A percentile compares a stretch with the other conserved stretches of the same genome.
phyloP scores from a whole-genome alignment of 37 sponge, comb jelly and placozoan species.

The Haliclona indistincta region DNA sequence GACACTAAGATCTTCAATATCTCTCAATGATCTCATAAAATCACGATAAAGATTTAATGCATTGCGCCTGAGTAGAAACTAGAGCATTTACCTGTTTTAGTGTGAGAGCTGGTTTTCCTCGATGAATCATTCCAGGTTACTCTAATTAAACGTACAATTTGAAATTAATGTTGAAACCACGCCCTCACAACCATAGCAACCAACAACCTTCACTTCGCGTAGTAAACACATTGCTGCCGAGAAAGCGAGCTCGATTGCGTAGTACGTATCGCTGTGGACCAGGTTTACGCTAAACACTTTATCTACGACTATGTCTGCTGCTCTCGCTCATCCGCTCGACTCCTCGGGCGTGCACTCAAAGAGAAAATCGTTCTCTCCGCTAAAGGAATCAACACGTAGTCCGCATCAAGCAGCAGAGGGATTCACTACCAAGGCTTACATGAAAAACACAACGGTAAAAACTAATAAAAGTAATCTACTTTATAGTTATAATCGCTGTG shows the following conservation, averaged over 20 bases:
- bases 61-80: conserved; percentile 8
- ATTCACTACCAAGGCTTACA: conserved; percentile 89
- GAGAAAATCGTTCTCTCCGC: not conserved
- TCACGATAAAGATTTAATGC: conserved; percentile 50
- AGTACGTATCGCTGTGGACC: no score
- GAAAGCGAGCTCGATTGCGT: no score
- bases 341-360: not conserved
- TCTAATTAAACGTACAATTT: not conserved
- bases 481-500: not conserved
- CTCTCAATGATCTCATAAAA: conserved; percentile 19
- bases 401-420: conserved; percentile 50
- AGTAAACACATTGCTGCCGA: no score
- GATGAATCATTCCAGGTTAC: not conserved
- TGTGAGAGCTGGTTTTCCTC: not conserved
- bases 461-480: not conserved
- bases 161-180: no score
- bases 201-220: no score
- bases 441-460: conserved; percentile 85
- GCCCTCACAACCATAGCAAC: no score
- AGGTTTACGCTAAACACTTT: no score
- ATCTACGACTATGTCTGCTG: conserved; percentile 8
- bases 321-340: conserved; percentile 2
- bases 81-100: not conserved
- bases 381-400: conserved; percentile 2
- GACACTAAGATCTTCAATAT: conserved; percentile 3